Base-by-base conservation (phyloP, 1,140 invertebrate genomes). In the Scaptomyza hsui region DNA sequence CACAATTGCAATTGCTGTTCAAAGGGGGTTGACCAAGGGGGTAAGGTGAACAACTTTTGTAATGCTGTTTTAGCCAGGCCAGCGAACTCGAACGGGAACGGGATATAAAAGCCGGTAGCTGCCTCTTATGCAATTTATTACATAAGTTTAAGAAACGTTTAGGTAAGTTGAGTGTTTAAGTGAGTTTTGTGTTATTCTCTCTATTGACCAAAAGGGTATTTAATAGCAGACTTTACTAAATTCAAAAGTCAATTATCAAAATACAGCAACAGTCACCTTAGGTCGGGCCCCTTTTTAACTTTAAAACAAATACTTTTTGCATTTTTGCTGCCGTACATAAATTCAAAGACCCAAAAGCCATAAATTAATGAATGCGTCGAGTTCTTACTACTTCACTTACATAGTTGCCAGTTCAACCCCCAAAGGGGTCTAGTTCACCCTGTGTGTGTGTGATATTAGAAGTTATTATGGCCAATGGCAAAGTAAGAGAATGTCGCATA, bases 401-500 rank as follows among this genome's bases (percentile, higher is more conserved):
- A 64, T 52, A 35, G 10, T 24, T 24, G 24, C 24, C 21, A 24
- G 56, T 21, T 18, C 47, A 48, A 49, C 64, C 64, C 56, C 69
- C 75, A 80, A 80, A 76, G 81, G 80, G 60, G 71, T 75, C 59
- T 57, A 12, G 26, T 29, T 29, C 26, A 29, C 6, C 0, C 26
- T 9, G 26, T 29, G n/a, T n/a, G n/a, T 29, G 48, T 26, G 64
- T 47, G 59, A 72, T 80, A 85, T 86, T 86, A 86, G 81, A 85
- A 86, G 81, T 86, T 85, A 85, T 85, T 85, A 86, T 77, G 69
- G 60, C 60, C 78, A 82, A 82, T 69, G 61, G 80, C 52, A 80
- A 85, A 86, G 77, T 85, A 85, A 53, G 53, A 86, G 76, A 85
- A 73, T 85, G 81, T 81, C 81, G 81, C 77, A 85, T 85, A 85